phyloP scores from a whole-genome alignment of 2,797 vertebrate species.

The Pitangus sulphuratus region DNA sequence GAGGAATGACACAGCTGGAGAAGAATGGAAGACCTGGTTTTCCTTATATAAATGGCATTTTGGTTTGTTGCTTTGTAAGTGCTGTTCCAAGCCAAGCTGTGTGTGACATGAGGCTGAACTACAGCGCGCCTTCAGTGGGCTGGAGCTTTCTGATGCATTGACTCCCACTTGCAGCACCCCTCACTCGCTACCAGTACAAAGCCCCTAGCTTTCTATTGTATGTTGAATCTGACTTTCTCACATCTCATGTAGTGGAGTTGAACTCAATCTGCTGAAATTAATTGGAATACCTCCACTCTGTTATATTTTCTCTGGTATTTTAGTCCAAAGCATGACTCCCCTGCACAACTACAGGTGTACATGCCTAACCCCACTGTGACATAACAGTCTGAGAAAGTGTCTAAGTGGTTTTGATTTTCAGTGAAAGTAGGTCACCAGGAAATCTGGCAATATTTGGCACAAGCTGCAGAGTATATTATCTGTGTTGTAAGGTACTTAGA shows the following conservation, averaged over 20 bases:
- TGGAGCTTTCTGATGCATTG: accelerated
- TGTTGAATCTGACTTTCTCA: background rate
- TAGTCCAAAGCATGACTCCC: background rate
- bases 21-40: background rate
- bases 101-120: background rate
- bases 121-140: background rate
- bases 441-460: background rate
- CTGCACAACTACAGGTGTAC: background rate
- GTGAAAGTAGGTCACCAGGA: background rate
- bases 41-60: background rate
- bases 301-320: background rate
- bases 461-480: background rate
- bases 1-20: background rate
- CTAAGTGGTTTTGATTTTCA: background rate
- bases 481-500: background rate
- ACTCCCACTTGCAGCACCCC: background rate
- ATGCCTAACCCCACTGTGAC: background rate
- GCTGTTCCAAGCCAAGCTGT: background rate
- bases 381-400: background rate
- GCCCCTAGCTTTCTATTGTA: background rate
- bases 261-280: background rate
- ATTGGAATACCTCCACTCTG: background rate
- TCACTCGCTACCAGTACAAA: background rate
- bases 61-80: background rate
- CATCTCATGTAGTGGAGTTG: background rate